Evolutionary conservation across 2,888 invertebrate genomes (phyloP).

Genomic region (Andrena flavipes): DNA sequence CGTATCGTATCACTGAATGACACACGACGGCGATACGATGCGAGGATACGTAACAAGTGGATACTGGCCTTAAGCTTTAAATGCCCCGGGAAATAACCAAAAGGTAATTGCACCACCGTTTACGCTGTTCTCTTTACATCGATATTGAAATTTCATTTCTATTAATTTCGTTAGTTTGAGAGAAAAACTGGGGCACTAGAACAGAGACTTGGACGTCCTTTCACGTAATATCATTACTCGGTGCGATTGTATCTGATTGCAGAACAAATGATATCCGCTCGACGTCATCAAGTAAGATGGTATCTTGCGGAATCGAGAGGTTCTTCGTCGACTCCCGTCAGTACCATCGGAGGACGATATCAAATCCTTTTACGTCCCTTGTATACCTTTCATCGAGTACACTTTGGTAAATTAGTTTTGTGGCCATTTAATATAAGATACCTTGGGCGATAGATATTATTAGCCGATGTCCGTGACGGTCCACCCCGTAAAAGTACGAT

Average conservation of each 20-base stretch:
- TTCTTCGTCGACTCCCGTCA: constrained; percentile 19
- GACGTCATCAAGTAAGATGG: constrained; percentile 21
- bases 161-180: neutral
- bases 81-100: too few relatives aligned
- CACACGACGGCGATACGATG: too few relatives aligned
- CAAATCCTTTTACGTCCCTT: constrained; percentile 21
- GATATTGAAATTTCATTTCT: too few relatives aligned
- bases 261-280: constrained; percentile 1
- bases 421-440: constrained; percentile 46
- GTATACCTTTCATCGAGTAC: constrained; percentile 27
- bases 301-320: constrained; percentile 3
- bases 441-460: neutral
- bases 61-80: too few relatives aligned
- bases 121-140: too few relatives aligned
- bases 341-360: constrained; percentile 20
- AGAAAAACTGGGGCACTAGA: neutral
- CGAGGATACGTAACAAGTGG: too few relatives aligned
- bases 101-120: too few relatives aligned
- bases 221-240: neutral
- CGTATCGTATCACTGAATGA: too few relatives aligned
- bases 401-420: constrained; percentile 45
- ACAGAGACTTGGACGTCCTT: neutral
- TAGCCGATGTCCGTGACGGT: neutral
- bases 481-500: neutral
- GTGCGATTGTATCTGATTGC: neutral